These are phyloP conservation scores for Ictalurus punctatus DNA, from an alignment of 2,113 vertebrate species.

Conservation along the genomic window DNA sequence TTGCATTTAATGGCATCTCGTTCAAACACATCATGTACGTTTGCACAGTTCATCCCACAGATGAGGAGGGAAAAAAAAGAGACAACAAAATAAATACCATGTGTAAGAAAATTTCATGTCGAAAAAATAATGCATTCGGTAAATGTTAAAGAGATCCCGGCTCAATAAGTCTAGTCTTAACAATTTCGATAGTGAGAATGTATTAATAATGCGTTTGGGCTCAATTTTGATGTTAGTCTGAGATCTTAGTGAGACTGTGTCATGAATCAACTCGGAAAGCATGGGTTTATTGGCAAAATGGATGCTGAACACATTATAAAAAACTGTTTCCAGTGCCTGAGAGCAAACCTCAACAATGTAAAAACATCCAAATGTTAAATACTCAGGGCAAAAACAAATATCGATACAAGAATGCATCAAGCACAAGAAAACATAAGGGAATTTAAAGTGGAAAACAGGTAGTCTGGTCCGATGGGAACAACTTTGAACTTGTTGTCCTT, in stretches of 20 bases:
- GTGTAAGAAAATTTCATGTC: neutral
- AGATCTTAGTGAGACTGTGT: neutral
- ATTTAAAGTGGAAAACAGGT: neutral
- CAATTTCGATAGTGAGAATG: neutral
- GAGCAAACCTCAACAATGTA: neutral
- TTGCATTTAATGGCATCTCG: conserved; percentile 49
- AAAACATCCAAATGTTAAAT: neutral
- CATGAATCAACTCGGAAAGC: neutral
- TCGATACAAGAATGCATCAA: neutral
- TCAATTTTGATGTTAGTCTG: neutral
- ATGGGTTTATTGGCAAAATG: neutral
- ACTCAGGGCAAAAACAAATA: neutral
- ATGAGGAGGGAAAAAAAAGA: neutral
- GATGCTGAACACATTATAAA: neutral
- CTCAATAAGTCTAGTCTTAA: neutral
- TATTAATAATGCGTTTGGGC: neutral
- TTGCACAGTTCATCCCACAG: neutral
- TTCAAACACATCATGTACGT: conserved; percentile 10
- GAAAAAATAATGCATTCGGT: neutral
- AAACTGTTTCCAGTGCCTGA: neutral
- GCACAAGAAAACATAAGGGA: neutral
- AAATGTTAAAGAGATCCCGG: neutral
- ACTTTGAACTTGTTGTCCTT: no score
- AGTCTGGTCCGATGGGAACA: neutral
- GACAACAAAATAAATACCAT: neutral